phyloP scores from a whole-genome alignment of 2,113 vertebrate species.

The Indri indri region DNA sequence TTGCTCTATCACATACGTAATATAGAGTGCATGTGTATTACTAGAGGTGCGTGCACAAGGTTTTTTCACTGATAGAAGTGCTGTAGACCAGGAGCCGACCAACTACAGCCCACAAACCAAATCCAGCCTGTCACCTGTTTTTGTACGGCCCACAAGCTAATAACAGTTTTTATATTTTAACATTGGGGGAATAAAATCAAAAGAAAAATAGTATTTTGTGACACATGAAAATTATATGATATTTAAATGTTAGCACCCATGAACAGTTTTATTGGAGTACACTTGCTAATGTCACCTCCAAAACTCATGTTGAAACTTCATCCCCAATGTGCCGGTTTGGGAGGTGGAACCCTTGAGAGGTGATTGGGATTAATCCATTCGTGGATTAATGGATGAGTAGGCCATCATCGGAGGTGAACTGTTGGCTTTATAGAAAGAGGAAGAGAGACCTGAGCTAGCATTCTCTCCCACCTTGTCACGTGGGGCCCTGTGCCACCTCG shows the following conservation, averaged over 20 bases:
- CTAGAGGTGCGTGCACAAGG: rapidly evolving
- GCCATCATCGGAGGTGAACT: background rate
- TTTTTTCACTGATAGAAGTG: background rate
- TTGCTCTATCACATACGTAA: too few species aligned
- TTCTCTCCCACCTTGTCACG: background rate
- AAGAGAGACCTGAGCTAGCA: background rate
- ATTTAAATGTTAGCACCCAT: background rate
- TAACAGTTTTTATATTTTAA: background rate
- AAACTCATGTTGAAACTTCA: background rate
- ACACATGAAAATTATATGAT: background rate
- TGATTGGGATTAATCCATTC: background rate
- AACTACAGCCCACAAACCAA: too few species aligned
- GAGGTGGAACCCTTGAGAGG: background rate
- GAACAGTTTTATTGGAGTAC: background rate
- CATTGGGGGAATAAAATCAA: background rate
- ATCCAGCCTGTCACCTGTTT: rapidly evolving
- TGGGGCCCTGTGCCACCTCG: background rate
- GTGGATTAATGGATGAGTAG: background rate
- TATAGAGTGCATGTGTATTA: rapidly evolving
- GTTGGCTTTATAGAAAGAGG: background rate
- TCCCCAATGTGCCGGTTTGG: background rate
- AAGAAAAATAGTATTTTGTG: background rate
- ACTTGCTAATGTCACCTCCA: background rate
- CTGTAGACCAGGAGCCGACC: rapidly evolving
- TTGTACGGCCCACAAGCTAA: background rate